Base-by-base conservation (phyloP, 2,888 invertebrate species). In the Bombylius major region DNA sequence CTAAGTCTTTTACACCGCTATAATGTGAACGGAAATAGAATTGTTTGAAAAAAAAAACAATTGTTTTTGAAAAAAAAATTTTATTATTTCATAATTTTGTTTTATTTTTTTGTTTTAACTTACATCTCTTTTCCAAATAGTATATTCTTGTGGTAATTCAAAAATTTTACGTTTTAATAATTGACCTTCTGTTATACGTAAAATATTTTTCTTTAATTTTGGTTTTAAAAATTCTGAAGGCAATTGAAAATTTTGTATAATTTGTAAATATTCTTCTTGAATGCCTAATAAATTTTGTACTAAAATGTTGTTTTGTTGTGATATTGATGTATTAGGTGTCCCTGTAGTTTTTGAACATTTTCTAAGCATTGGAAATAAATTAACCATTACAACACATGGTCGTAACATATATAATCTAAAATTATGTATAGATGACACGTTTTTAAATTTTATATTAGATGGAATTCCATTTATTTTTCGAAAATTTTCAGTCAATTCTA, bases 61-160 rank as follows among this genome's bases (percentile, higher is more conserved):
- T 11, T 11, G 1, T 7, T 36, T 36, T 36, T 36, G 1, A 7
- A 36, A 36, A 6, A 34, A 39, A 39, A 39, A 39, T 9, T 9
- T 42, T 42, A 5, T 11, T 5, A 42, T 11, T 11, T 42, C 11
- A 42, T 9, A 36, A 8, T 36, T 36, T 36, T 36, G 36, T 36
- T 36, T 5, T 36, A 36, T 8, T 8, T 1, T 8, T 36, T 36
- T 9, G 9, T 36, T 8, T 36, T 36, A 11, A 42, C 39, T 67
- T 64, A 72, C 71, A 58, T 65, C 58, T 50, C 65, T 56, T 44
- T 65, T 65, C n/a, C 62, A 66, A 4, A 64, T 12, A 12, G 68
- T 62, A 59, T 64, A 71, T 5, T 70, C 67, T 5, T 60, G 51
- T 8, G 65, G 63, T 46, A 68, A 58, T 56, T 63, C 65, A 58